Conservation (phyloP, 2,113 vertebrate genomes). For the Saccopteryx bilineata region DNA sequence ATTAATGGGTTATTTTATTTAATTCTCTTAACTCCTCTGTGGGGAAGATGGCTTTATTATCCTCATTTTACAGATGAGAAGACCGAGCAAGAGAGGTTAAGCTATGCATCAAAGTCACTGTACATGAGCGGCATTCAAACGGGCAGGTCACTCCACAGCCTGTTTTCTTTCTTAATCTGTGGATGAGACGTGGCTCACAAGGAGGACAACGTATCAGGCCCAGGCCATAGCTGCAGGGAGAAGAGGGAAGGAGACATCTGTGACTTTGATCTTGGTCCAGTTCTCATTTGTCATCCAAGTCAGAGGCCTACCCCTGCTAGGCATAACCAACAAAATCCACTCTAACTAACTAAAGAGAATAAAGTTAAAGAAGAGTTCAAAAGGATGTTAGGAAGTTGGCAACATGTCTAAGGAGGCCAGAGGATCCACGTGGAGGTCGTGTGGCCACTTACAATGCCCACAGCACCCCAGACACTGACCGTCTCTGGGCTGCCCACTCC, state of each 20-base stretch:
- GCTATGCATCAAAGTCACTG: not conserved
- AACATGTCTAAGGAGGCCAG: not conserved
- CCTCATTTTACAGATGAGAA: slow-evolving; percentile 45
- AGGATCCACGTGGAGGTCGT: not conserved
- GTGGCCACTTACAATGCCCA: not conserved
- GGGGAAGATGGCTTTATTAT: not conserved
- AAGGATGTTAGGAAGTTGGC: not conserved
- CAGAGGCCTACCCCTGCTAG: not conserved
- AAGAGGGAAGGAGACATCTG: not conserved
- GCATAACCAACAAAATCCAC: not conserved
- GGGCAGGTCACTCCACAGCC: not conserved
- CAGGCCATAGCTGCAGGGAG: not conserved
- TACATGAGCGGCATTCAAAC: not conserved
- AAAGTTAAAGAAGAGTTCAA: not conserved
- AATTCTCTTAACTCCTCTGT: not conserved
- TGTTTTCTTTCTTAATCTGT: not conserved
- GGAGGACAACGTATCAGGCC: not conserved
- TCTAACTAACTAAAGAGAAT: not conserved
- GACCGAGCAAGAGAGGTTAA: not conserved
- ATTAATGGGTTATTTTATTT: slow-evolving; percentile 18
- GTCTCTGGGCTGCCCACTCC: not conserved
- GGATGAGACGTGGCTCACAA: not conserved
- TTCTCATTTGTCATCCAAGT: not conserved
- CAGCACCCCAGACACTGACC: not conserved
- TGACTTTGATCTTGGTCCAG: slow-evolving; percentile 40